These are phyloP conservation scores for Zaprionus inermis DNA, from an alignment of 1,140 invertebrate species.

Conservation along the genomic window DNA sequence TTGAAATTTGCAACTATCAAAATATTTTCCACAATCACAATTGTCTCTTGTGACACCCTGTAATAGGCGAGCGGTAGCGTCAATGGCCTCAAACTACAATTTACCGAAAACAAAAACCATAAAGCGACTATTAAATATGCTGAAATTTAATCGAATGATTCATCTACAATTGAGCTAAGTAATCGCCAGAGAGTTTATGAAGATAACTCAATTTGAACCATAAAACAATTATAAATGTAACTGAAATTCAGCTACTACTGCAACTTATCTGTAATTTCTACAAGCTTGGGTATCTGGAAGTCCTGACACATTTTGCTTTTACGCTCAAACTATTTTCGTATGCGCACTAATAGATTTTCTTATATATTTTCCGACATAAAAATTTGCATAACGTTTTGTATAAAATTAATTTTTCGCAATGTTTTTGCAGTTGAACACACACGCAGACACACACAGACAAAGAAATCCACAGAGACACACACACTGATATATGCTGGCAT, in stretches of 20 bases:
- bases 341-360: constrained; percentile 56
- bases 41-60: constrained; percentile 21
- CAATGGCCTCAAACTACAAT: background rate
- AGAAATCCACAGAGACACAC: background rate
- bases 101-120: background rate
- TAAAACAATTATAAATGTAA: background rate
- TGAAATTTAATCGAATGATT: background rate
- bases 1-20: constrained; percentile 65
- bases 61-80: background rate
- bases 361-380: constrained; percentile 48
- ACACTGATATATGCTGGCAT: constrained; percentile 1
- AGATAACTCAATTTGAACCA: background rate
- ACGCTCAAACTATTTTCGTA: constrained; percentile 38
- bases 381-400: constrained; percentile 61
- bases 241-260: background rate
- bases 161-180: background rate
- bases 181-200: background rate
- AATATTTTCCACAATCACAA: constrained; percentile 54
- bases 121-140: background rate
- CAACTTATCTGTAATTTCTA: background rate
- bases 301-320: background rate
- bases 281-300: constrained; percentile 2
- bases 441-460: constrained; percentile 15
- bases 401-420: constrained; percentile 71
- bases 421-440: constrained; percentile 67